Base-by-base conservation (phyloP, 2,888 invertebrate species). In the Portevinia maculata region DNA sequence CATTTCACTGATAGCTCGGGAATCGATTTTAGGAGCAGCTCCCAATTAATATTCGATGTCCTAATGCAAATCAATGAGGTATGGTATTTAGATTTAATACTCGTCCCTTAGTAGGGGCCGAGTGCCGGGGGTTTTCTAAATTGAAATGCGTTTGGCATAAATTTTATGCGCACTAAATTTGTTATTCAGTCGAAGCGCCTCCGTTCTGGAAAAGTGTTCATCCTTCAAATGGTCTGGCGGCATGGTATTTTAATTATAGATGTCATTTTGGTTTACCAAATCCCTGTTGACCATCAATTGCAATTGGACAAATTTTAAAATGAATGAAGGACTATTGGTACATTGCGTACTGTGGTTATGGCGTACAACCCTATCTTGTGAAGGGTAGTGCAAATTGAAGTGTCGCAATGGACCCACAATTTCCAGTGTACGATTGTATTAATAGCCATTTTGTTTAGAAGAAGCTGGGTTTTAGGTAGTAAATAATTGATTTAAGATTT, bases 41-140 rank as follows among this genome's bases (percentile, higher is more conserved):
- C 98, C 62, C 97, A 97, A 89, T 95, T 99, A 88, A 92, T 99
- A 15, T 93, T 98, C 89, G 98, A 99, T 90, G 93, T 98, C 32
- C 97, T 97, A 85, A 93, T 96, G 0, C 96, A 97, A 86, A 93
- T 93, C 92, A 89, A 91, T 87, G 91, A 91, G 89, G 90, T 91
- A 85, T 86, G 88, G 37, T 67, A 59, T 78, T 67, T 62, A 83
- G 78, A 83, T 83, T 78, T 78, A 78, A 83, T 78, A 39, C 78
- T 39, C 46, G 46, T 32, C 59, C 50, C 5, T 2, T 24, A 24
- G 3, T 62, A 37, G 11, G 50, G 39, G 1, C 11, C 24, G 21
- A n/a, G 17, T 37, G 24, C 17, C 57, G 53, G 24, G 59, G 52
- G 34, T 70, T 62, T 81, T 59, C 76, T 67, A 76, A 76, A 81